Conservation (phyloP, 35 echinoderm and acorn worm genomes). For the Patiria miniata region DNA sequence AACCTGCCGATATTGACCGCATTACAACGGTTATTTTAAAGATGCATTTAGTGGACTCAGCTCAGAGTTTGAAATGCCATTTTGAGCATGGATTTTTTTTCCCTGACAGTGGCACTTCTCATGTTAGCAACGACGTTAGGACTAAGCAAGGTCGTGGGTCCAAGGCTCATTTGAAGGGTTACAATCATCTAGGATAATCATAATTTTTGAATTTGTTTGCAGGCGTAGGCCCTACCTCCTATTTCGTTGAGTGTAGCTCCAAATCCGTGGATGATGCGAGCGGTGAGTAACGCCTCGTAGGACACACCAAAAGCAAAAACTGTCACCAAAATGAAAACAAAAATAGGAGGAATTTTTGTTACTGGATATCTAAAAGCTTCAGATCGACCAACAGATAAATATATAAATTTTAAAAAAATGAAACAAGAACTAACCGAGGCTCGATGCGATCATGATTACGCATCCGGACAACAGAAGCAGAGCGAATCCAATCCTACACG, state of each 20-base stretch:
- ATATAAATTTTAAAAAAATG: not conserved
- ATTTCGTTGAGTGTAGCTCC: constrained; percentile 61
- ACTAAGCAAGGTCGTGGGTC: too few relatives aligned
- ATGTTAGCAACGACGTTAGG: too few relatives aligned
- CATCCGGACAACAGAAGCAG: not conserved
- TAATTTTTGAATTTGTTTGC: too few relatives aligned
- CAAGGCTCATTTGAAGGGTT: too few relatives aligned
- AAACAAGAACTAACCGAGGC: not conserved
- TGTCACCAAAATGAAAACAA: constrained; percentile 19
- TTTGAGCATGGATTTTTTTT: too few relatives aligned
- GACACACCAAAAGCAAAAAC: constrained; percentile 55
- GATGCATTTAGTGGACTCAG: too few relatives aligned
- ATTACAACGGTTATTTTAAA: too few relatives aligned
- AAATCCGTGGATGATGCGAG: constrained; percentile 51
- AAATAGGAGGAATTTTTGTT: not conserved
- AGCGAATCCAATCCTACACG: not conserved
- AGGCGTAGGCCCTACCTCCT: constrained; percentile 25
- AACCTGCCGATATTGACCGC: too few relatives aligned
- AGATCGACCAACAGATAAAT: not conserved
- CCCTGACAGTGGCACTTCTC: too few relatives aligned
- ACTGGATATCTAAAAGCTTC: not conserved
- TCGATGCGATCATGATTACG: not conserved
- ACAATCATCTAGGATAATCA: too few relatives aligned
- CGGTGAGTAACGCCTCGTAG: constrained; percentile 35
- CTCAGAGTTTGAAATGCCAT: too few relatives aligned